phyloP scores from a whole-genome alignment of 2,113 vertebrate genomes.

The Notarius quadriscutis region DNA sequence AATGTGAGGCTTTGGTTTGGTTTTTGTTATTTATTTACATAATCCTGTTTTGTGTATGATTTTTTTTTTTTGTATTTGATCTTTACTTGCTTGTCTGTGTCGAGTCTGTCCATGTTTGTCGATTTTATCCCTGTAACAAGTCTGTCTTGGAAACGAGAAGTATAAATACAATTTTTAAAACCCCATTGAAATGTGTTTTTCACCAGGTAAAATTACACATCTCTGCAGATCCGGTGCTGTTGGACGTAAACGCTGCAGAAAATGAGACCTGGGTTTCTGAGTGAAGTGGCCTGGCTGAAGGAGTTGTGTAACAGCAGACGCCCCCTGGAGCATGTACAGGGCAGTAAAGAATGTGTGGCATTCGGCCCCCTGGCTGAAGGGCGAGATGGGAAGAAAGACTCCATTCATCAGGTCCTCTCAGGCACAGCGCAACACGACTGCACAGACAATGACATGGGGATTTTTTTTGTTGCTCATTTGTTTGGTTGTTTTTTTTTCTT shows the following conservation, averaged over 20 bases:
- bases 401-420: slow-evolving; percentile 68
- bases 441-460: slow-evolving; percentile 65
- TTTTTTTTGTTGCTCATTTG: slow-evolving; percentile 54
- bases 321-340: slow-evolving; percentile 52
- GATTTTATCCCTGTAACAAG: neutral
- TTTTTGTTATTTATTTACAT: neutral
- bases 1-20: neutral
- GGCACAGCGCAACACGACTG: slow-evolving; percentile 61
- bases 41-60: neutral
- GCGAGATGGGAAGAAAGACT: slow-evolving; percentile 64
- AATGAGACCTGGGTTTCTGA: neutral
- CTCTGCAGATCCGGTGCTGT: neutral
- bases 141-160: neutral
- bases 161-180: neutral
- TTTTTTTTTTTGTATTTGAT: neutral
- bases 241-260: neutral
- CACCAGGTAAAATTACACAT: neutral
- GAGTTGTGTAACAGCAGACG: slow-evolving; percentile 42
- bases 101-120: neutral
- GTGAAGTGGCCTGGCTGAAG: neutral
- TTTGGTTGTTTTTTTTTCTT: neutral
- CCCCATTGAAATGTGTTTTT: neutral
- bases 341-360: slow-evolving; percentile 20
- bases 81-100: neutral
- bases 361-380: slow-evolving; percentile 50